Evolutionary conservation across 2,888 invertebrate species (phyloP).

Genomic region (Sarcophaga subvicina): DNA sequence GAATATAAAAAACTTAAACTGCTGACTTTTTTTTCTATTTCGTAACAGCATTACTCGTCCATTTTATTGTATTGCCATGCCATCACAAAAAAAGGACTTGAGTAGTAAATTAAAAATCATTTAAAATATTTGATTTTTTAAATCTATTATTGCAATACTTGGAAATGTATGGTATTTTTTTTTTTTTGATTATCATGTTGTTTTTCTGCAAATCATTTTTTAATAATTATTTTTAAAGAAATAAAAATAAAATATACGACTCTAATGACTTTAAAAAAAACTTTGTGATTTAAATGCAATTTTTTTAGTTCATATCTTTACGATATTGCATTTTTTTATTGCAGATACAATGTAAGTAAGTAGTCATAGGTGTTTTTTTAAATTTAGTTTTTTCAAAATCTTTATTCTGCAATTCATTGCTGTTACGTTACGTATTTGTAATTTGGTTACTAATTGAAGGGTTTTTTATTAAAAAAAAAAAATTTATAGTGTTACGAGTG

Average conservation of each 20-base stretch:
- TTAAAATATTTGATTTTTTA: slow-evolving; percentile 2
- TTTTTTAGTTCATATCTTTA: slow-evolving; percentile 25
- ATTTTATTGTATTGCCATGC: too few relatives aligned
- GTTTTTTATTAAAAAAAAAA: slow-evolving; percentile 37
- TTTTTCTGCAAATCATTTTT: slow-evolving; percentile 67
- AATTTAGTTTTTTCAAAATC: background rate
- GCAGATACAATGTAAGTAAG: background rate
- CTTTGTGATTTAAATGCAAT: slow-evolving; percentile 40
- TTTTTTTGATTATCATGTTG: slow-evolving; percentile 18
- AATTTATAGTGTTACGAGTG: slow-evolving; percentile 23
- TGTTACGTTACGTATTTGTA: slow-evolving; percentile 61
- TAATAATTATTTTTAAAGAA: slow-evolving; percentile 57
- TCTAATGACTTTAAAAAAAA: slow-evolving; percentile 56
- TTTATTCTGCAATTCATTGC: slow-evolving; percentile 59
- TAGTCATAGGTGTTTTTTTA: background rate
- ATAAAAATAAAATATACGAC: slow-evolving; percentile 36
- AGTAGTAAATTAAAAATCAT: background rate
- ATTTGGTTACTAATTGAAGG: slow-evolving; percentile 66
- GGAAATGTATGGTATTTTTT: slow-evolving; percentile 32
- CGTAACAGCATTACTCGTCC: too few relatives aligned
- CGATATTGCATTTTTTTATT: background rate
- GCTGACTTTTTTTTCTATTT: too few relatives aligned
- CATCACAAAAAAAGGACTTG: background rate
- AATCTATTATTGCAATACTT: slow-evolving; percentile 48
- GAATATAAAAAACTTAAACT: too few relatives aligned